Base-by-base conservation (phyloP, 2,797 vertebrate species). In the Muscicapa striata region DNA sequence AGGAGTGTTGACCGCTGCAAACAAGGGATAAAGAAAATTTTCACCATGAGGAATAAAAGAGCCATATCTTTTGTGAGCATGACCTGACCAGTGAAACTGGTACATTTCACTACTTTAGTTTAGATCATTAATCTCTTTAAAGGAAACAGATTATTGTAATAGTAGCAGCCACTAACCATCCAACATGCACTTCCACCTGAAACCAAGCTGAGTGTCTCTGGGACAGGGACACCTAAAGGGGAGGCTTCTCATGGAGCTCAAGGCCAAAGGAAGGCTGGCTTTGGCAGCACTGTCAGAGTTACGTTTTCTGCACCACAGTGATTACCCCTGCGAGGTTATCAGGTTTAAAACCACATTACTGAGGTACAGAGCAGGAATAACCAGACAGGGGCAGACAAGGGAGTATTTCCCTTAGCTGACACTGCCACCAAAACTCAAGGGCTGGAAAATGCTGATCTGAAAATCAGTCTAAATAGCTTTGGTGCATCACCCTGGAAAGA, bases 11-110 rank as follows among this genome's bases (percentile, higher is more conserved):
- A 30, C 12, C n/a, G n/a, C 13, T 69, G 55, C 27, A 69, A 90
- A 85, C 10, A 73, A 38, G 10, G 10, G 13, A n/a, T 48, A 54
- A 82, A 79, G n/a, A n/a, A 68, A 72, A 49, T 29, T 81, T 84
- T 59, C 29, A 38, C 41, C 43, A 8, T 34, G 54, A 58, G 49
- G 43, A 74, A 77, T 74, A 74, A 67, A 46, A 3, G 27, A 32
- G 20, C 2, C 0, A 0, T 30, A 36, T n/a, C 11, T 70, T 87
- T 36, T 40, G n/a, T 55, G 43, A 88, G 23, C 1, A 1, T 0
- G 6, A n/a, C 13, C 17, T 0, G 10, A 17, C 20, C 9, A 45
- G 63, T 29, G 52, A 77, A 74, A 75, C 26, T 51, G 36, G 19
- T 24, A 51, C 40, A 22, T 69, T 85, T 79, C n/a, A 40, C 13